Conservation (phyloP, 2,888 invertebrate species). For the Drosophila diplacantha region DNA sequence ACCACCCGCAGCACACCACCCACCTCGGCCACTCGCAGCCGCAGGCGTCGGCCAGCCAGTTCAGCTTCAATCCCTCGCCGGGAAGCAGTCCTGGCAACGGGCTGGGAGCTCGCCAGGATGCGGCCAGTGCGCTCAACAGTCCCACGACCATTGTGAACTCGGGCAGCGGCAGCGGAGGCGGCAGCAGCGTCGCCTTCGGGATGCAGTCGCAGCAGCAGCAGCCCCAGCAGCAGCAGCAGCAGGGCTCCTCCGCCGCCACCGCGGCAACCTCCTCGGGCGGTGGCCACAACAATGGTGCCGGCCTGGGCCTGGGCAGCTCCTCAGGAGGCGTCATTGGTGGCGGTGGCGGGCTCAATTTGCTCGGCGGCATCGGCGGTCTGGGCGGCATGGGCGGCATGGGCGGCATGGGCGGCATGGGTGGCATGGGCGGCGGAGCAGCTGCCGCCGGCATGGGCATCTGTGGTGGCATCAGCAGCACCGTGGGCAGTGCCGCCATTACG, state of each 20-base stretch:
- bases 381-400: slow-evolving; percentile 51
- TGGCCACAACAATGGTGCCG: slow-evolving; percentile 52
- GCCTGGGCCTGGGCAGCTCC: slow-evolving; percentile 20
- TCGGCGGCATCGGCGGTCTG: slow-evolving; percentile 60
- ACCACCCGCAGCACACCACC: slow-evolving; percentile 8
- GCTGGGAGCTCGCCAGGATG: slow-evolving; percentile 63
- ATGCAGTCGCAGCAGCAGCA: slow-evolving; percentile 54
- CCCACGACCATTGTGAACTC: slow-evolving; percentile 72
- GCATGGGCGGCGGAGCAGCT: slow-evolving; percentile 52
- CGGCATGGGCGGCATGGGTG: slow-evolving; percentile 49
- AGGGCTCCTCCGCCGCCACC: slow-evolving; percentile 27
- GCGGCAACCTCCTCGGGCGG: slow-evolving; percentile 25
- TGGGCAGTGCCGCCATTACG: slow-evolving; percentile 77
- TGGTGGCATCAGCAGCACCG: slow-evolving; percentile 76
- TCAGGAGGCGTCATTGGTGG: slow-evolving; percentile 38
- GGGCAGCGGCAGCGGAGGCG: slow-evolving; percentile 64
- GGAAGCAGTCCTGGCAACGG: slow-evolving; percentile 60
- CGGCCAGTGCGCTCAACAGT: slow-evolving; percentile 65
- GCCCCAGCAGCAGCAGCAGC: slow-evolving; percentile 13
- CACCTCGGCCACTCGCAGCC: slow-evolving; percentile 29
- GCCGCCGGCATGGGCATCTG: slow-evolving; percentile 75
- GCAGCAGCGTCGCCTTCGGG: slow-evolving; percentile 65
- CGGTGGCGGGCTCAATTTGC: slow-evolving; percentile 51
- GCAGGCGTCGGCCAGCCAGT: slow-evolving; percentile 47
- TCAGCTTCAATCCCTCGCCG: slow-evolving; percentile 68